Percentiles rank a stretch among this genome's conserved stretches.
Conservation (phyloP, 2,888 invertebrate genomes). For the Cryptosula pallasiana region DNA sequence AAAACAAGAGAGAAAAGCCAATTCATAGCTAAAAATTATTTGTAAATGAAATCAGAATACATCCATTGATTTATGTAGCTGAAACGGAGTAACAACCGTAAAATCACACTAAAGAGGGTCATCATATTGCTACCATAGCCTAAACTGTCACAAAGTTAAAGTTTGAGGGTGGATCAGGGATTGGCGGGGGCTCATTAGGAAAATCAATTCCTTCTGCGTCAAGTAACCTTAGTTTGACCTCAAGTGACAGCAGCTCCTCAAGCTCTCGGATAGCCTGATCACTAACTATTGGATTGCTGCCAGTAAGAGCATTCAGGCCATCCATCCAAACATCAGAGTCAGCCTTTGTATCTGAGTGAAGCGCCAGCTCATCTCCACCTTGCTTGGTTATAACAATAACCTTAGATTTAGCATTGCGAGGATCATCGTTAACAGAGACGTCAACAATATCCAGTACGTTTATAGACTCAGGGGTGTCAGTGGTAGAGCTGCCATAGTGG, state of each 20-base stretch:
- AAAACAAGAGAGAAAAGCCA: too few relatives aligned
- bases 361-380: background rate
- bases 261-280: conserved; percentile 81
- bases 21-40: too few relatives aligned
- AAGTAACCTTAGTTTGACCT: conserved; percentile 83
- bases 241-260: conserved; percentile 88
- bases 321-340: conserved; percentile 72
- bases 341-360: conserved; percentile 78
- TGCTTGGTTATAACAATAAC: conserved; percentile 4
- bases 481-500: background rate
- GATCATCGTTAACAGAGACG: background rate
- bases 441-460: conserved; percentile 6
- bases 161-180: conserved; percentile 87
- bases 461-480: background rate
- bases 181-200: conserved; percentile 83
- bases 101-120: background rate
- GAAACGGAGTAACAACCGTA: background rate
- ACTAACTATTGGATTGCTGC: conserved; percentile 57
- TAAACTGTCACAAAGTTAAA: conserved; percentile 57
- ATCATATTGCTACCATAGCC: background rate
- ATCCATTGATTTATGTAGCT: too few relatives aligned
- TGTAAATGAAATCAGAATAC: too few relatives aligned
- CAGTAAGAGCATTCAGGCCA: conserved; percentile 81
- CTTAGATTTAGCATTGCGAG: background rate
- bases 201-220: conserved; percentile 93